Evolutionary conservation across 1,140 invertebrate genomes (phyloP).

Genomic region (Drosophila baimaii): DNA sequence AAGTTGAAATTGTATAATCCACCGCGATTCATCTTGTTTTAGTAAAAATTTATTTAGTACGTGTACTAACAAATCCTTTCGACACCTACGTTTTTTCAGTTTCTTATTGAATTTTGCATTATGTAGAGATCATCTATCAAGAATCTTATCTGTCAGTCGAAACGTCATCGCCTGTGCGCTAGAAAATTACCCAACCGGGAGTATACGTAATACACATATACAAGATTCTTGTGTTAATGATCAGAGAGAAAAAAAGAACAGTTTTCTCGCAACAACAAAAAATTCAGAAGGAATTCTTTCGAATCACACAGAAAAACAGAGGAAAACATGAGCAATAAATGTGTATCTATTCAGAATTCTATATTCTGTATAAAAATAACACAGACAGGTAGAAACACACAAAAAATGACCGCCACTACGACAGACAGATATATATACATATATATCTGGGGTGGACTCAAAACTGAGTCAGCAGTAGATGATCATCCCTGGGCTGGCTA

Average conservation of each 20-base stretch:
- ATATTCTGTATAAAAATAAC: slow-evolving; percentile 71
- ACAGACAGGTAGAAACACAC: slow-evolving; percentile 67
- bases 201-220: slow-evolving; percentile 55
- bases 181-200: slow-evolving; percentile 68
- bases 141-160: slow-evolving; percentile 36
- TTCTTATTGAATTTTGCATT: background rate
- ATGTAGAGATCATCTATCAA: slow-evolving; percentile 46
- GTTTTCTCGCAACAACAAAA: slow-evolving; percentile 38
- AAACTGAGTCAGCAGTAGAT: slow-evolving; percentile 46
- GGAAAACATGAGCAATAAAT: slow-evolving; percentile 68
- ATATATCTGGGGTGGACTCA: slow-evolving; percentile 23
- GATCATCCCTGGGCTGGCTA: background rate
- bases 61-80: background rate
- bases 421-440: slow-evolving; percentile 45
- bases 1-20: too few species aligned
- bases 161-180: slow-evolving; percentile 36
- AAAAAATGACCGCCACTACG: slow-evolving; percentile 61
- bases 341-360: slow-evolving; percentile 62
- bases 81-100: background rate
- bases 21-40: too few species aligned
- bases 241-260: slow-evolving; percentile 30
- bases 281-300: slow-evolving; percentile 34
- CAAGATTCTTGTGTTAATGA: slow-evolving; percentile 41
- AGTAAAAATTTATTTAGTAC: background rate
- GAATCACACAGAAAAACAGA: slow-evolving; percentile 41